A percentile compares a stretch with the other conserved stretches of the same genome.
Evolutionary conservation across 2,888 invertebrate genomes (phyloP).

Genomic region (Heliconius erato): DNA sequence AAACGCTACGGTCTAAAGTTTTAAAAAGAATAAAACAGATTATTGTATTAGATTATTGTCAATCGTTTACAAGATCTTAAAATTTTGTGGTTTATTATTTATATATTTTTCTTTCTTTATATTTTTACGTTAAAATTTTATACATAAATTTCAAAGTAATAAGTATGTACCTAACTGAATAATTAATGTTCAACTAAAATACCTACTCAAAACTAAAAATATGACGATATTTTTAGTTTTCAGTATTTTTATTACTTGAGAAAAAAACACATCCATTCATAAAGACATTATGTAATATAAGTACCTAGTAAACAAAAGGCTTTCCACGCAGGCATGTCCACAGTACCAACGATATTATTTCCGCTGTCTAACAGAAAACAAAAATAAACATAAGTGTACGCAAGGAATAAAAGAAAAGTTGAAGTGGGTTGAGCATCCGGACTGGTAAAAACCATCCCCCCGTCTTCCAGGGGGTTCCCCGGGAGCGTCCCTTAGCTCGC

Average conservation of each 20-base stretch:
- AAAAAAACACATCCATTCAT: slow-evolving; percentile 10
- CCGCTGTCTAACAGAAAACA: slow-evolving; percentile 83
- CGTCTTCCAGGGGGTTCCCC: slow-evolving; percentile 55
- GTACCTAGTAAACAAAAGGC: not conserved
- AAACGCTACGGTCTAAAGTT: no score
- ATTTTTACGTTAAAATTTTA: not conserved
- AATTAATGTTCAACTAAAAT: not conserved
- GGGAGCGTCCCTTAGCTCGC: slow-evolving; percentile 64
- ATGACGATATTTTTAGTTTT: not conserved
- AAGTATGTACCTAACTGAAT: not conserved
- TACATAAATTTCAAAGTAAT: no score
- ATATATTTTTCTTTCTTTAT: no score
- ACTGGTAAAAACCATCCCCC: slow-evolving; percentile 61
- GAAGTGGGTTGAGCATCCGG: slow-evolving; percentile 82
- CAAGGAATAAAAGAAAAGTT: slow-evolving; percentile 83
- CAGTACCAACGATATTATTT: slow-evolving; percentile 76
- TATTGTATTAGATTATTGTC: no score
- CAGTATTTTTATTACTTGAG: slow-evolving; percentile 7
- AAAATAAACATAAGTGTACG: slow-evolving; percentile 84
- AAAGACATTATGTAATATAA: slow-evolving; percentile 3
- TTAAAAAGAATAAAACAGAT: no score
- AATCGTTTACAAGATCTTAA: no score
- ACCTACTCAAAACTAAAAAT: not conserved
- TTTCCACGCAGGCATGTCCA: slow-evolving; percentile 60
- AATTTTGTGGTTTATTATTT: no score